Conservation (phyloP, 2,113 vertebrate genomes). For the Nettapus auritus region DNA sequence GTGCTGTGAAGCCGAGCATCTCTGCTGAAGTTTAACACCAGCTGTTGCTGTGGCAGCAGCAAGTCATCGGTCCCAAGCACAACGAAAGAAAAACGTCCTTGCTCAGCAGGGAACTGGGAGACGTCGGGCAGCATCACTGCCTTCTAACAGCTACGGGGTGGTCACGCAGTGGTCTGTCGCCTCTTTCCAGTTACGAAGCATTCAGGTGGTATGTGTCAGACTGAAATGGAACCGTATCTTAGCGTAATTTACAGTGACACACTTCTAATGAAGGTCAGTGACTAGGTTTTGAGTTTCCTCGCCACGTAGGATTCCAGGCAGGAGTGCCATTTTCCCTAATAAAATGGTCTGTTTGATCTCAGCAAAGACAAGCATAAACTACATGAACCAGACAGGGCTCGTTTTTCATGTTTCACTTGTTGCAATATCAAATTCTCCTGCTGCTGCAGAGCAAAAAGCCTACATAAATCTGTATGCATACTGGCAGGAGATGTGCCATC, state of each 20-base stretch:
- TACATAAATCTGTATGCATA: not conserved
- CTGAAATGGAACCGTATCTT: not conserved
- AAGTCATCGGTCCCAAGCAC: not conserved
- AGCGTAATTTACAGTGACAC: slow-evolving; percentile 5
- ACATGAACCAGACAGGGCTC: not conserved
- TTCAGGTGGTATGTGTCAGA: not conserved
- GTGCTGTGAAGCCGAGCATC: not conserved
- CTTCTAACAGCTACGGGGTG: not conserved
- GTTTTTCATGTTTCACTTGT: not conserved
- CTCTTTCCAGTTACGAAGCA: not conserved
- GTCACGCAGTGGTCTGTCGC: not conserved
- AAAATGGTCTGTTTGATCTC: not conserved
- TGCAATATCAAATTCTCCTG: not conserved
- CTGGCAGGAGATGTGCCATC: not conserved
- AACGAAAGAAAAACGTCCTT: not conserved
- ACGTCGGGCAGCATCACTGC: not conserved
- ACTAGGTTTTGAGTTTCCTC: slow-evolving; percentile 25
- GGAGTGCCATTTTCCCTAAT: not conserved
- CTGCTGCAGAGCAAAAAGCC: not conserved
- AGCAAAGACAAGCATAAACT: not conserved
- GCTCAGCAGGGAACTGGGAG: not conserved
- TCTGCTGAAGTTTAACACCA: not conserved
- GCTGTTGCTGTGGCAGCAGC: not conserved
- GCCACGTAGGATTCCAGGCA: not conserved
- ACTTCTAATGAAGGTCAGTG: not conserved